Evolutionary conservation across 2,888 invertebrate species (phyloP).

Genomic region (Tachina grossa): DNA sequence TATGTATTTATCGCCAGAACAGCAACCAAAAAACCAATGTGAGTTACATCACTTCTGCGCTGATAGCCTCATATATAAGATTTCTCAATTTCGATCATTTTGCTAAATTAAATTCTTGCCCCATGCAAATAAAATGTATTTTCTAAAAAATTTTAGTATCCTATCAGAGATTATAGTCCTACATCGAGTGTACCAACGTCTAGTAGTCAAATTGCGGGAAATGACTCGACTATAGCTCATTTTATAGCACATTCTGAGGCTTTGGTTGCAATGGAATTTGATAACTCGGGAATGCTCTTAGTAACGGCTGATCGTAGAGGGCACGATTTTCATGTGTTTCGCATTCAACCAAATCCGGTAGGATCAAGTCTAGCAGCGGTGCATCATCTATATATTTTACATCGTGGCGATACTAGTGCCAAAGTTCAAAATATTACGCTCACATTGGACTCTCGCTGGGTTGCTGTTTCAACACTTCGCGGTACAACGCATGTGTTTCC

Average conservation of each 20-base stretch:
- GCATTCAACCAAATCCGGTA: conserved; percentile 95
- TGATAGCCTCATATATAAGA: no score
- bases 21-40: no score
- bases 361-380: conserved; percentile 93
- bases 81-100: no score
- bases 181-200: conserved; percentile 80
- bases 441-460: conserved; percentile 97
- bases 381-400: conserved; percentile 97
- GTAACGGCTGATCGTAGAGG: conserved; percentile 96
- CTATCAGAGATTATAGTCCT: conserved; percentile 81
- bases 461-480: conserved; percentile 96
- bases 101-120: neutral
- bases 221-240: conserved; percentile 92
- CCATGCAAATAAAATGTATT: neutral
- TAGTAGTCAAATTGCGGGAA: conserved; percentile 80
- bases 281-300: conserved; percentile 93
- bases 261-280: conserved; percentile 94
- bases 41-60: no score
- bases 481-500: conserved; percentile 99
- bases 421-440: conserved; percentile 97
- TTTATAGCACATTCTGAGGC: conserved; percentile 94
- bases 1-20: no score
- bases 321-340: conserved; percentile 97
- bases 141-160: conserved; percentile 75
- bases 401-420: conserved; percentile 97